Conservation (phyloP, 2,113 vertebrate species). For the Alligator mississippiensis region DNA sequence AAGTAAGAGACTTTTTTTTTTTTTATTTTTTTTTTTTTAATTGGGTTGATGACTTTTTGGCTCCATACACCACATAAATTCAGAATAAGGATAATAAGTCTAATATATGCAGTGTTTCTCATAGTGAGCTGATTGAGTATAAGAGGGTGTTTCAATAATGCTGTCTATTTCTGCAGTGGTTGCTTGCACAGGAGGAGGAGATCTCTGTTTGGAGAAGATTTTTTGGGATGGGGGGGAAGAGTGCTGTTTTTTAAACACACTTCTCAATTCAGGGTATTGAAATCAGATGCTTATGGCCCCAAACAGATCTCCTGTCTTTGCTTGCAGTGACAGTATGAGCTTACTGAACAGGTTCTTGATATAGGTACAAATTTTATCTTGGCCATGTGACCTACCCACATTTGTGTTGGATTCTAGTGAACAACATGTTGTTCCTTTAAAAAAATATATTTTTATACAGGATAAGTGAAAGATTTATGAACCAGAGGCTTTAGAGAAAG, state of each 20-base stretch:
- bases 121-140: background rate
- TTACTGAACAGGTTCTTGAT: background rate
- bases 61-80: background rate
- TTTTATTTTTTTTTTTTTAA: background rate
- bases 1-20: background rate
- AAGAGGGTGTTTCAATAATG: background rate
- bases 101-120: background rate
- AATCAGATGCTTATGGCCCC: background rate
- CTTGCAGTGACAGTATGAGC: background rate
- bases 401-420: background rate
- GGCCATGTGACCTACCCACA: background rate
- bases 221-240: background rate
- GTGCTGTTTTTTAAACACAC: background rate
- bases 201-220: background rate
- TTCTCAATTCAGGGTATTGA: background rate
- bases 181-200: constrained; percentile 11
- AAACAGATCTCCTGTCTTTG: background rate
- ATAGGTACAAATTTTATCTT: background rate
- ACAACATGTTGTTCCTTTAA: background rate
- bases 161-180: constrained; percentile 15
- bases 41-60: background rate
- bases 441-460: no score
- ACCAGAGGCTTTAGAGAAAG: background rate
- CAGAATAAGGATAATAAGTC: background rate
- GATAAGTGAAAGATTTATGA: background rate